phyloP scores from a whole-genome alignment of 2,113 vertebrate species.

The Rattus norvegicus region GRCr8 NC_086038.1:9582001-9582500 shows the following conservation, averaged over 20 bases:
- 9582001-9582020: too few relatives aligned
- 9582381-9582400: not conserved
- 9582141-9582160: not conserved
- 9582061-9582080: too few relatives aligned
- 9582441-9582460: not conserved
- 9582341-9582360: too few relatives aligned
- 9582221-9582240: too few relatives aligned
- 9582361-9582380: not conserved
- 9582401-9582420: not conserved
- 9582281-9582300: not conserved
- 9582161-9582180: not conserved
- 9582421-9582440: not conserved
- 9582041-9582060: not conserved
- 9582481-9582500: not conserved
- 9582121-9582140: not conserved
- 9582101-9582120: not conserved
- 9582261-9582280: not conserved
- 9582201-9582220: too few relatives aligned
- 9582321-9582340: too few relatives aligned
- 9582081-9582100: too few relatives aligned
- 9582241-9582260: not conserved
- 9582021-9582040: too few relatives aligned
- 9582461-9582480: not conserved
- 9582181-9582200: too few relatives aligned
- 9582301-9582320: not conserved